phyloP scores from a whole-genome alignment of 2,888 invertebrate genomes.

The Endotricha flammealis region DNA sequence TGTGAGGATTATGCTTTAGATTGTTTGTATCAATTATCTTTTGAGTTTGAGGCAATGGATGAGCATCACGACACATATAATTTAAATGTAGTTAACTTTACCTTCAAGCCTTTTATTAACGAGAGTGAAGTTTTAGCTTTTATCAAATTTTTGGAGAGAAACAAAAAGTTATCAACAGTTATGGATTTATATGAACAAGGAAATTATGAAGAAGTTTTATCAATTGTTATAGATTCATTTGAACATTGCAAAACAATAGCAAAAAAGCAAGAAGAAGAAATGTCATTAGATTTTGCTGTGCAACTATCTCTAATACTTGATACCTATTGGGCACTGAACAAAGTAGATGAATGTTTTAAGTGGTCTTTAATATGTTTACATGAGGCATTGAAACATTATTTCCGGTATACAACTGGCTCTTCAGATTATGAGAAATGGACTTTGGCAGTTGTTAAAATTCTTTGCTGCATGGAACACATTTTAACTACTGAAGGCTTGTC shows the following conservation, averaged over 20 bases:
- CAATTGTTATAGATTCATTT: constrained; percentile 83
- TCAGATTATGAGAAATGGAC: constrained; percentile 69
- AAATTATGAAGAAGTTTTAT: constrained; percentile 81
- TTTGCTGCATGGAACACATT: constrained; percentile 67
- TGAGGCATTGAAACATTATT: constrained; percentile 83
- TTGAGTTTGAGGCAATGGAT: constrained; percentile 66
- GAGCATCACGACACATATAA: constrained; percentile 49
- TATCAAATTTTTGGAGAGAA: constrained; percentile 65
- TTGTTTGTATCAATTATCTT: constrained; percentile 57
- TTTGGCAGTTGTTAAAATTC: constrained; percentile 60
- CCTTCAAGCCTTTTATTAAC: constrained; percentile 55
- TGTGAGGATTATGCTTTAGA: constrained; percentile 61
- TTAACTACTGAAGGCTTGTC: constrained; percentile 59
- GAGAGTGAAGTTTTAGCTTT: constrained; percentile 49
- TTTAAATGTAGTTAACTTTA: constrained; percentile 55
- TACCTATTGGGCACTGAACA: constrained; percentile 80
- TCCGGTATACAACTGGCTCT: constrained; percentile 62
- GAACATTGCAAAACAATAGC: constrained; percentile 70
- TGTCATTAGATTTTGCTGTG: constrained; percentile 75
- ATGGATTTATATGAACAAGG: constrained; percentile 81
- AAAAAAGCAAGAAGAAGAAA: constrained; percentile 61
- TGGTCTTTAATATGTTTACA: constrained; percentile 88
- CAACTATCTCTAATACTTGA: constrained; percentile 81
- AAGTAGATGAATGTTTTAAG: constrained; percentile 81
- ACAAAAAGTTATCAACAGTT: constrained; percentile 80